Base-by-base conservation (phyloP, 2,888 invertebrate species). In the Pristionchus mayeri region DNA sequence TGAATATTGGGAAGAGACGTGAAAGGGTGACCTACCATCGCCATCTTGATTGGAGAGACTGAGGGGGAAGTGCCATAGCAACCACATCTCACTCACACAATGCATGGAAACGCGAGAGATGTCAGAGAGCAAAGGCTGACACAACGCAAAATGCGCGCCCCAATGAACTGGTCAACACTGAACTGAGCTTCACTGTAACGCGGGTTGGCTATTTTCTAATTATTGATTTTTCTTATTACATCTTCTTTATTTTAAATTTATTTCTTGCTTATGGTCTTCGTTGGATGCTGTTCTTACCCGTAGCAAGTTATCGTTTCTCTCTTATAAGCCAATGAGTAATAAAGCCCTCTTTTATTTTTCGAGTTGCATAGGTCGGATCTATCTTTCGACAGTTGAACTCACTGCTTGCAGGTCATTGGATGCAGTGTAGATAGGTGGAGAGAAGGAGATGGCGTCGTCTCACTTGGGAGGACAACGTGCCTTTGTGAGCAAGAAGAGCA, bases 401-500 rank as follows among this genome's bases (percentile, higher is more conserved):
- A 37, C 34, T 44, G 40, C 50, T 78, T 71, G 71, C 24, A 30
- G 71, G 44, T 11, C 40, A 24, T 44, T 78, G 50, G 76, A 78
- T 78, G 76, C 50, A 78, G 76, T 16, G 34, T 78, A 78, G 48
- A 78, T 50, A 21, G 18, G 27, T 6, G 21, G 27, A 21, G 0
- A 76, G 44, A 76, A 48, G 48, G 16, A 48, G 30, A 78, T 78
- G 76, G 76, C 76, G 18, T 78, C 76, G 21, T 78, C 48, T 50
- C 76, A 78, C 18, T 27, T 40, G 54, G 80, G 30, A 37, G 80
- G 57, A 50, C 84, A 84, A 40, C 48, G 84, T 13, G 84, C 84
- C 34, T 84, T 84, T 75, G 84, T 84, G 52, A 52, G 71, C 84
- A 84, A 84, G 84, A 84, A 84, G 84, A 84, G 54, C 75, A 71